Evolutionary conservation across 2,888 invertebrate genomes (phyloP).

Genomic region (Tenthredo mesomela): DNA sequence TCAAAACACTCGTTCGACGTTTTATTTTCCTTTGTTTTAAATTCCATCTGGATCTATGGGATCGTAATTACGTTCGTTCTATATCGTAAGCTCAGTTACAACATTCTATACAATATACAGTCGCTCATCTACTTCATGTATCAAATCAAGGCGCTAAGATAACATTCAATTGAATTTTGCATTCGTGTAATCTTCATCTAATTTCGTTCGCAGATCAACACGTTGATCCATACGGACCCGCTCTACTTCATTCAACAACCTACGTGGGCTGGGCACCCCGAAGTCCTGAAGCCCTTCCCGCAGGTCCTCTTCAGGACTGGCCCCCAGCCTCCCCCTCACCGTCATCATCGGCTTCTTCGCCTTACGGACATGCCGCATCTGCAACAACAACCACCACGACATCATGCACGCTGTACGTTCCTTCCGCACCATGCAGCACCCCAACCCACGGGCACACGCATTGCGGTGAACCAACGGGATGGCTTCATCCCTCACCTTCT

Average conservation of each 20-base stretch:
- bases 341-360: slow-evolving; percentile 55
- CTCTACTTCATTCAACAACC: slow-evolving; percentile 73
- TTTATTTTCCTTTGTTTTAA: neutral
- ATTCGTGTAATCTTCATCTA: too few relatives aligned
- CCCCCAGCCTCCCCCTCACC: slow-evolving; percentile 71
- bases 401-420: slow-evolving; percentile 71
- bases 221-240: slow-evolving; percentile 72
- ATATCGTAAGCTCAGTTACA: too few relatives aligned
- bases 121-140: too few relatives aligned
- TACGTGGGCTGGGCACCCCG: slow-evolving; percentile 75
- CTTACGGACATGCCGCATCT: slow-evolving; percentile 59
- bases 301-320: slow-evolving; percentile 71
- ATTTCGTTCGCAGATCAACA: slow-evolving; percentile 64
- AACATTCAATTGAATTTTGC: neutral
- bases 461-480: slow-evolving; percentile 64
- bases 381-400: slow-evolving; percentile 64
- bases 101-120: too few relatives aligned
- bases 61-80: too few relatives aligned
- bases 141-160: too few relatives aligned
- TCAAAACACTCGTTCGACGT: neutral
- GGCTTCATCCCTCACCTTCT: slow-evolving; percentile 73
- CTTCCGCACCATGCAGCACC: slow-evolving; percentile 65
- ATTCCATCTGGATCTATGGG: neutral
- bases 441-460: slow-evolving; percentile 68
- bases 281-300: slow-evolving; percentile 70